Evolutionary conservation across 2,888 invertebrate genomes (phyloP).

Genomic region (Nymphalis c-album): DNA sequence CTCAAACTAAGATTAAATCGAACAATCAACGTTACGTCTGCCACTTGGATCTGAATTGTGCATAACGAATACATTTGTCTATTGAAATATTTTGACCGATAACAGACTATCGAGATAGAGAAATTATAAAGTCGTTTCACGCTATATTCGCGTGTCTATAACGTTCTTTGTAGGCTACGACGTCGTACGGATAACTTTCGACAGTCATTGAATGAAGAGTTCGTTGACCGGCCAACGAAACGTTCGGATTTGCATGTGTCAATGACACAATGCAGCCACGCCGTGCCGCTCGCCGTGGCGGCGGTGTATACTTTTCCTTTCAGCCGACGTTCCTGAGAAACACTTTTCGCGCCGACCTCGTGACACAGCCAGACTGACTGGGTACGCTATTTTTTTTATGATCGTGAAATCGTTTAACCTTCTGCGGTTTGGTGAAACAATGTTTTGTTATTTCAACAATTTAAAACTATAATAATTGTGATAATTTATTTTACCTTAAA

Average conservation of each 20-base stretch:
- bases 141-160: conserved; percentile 56
- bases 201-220: conserved; percentile 78
- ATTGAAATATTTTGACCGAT: conserved; percentile 24
- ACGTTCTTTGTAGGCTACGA: conserved; percentile 60
- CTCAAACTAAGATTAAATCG: conserved; percentile 46
- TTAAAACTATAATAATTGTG: conserved; percentile 6
- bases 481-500: conserved; percentile 20
- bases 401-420: conserved; percentile 49
- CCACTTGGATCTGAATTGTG: conserved; percentile 38
- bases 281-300: conserved; percentile 50
- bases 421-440: conserved; percentile 27
- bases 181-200: conserved; percentile 75
- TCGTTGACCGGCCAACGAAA: conserved; percentile 73
- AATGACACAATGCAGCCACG: conserved; percentile 73
- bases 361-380: conserved; percentile 53
- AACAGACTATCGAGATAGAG: conserved; percentile 39
- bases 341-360: conserved; percentile 70
- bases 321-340: conserved; percentile 66
- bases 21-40: conserved; percentile 53
- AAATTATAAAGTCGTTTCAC: conserved; percentile 58
- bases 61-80: not conserved
- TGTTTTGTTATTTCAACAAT: not conserved
- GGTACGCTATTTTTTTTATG: conserved; percentile 44
- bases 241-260: conserved; percentile 79
- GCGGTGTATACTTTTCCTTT: conserved; percentile 77